Base-by-base conservation (phyloP, 2,888 invertebrate species). In the Caenorhabditis becei region DNA sequence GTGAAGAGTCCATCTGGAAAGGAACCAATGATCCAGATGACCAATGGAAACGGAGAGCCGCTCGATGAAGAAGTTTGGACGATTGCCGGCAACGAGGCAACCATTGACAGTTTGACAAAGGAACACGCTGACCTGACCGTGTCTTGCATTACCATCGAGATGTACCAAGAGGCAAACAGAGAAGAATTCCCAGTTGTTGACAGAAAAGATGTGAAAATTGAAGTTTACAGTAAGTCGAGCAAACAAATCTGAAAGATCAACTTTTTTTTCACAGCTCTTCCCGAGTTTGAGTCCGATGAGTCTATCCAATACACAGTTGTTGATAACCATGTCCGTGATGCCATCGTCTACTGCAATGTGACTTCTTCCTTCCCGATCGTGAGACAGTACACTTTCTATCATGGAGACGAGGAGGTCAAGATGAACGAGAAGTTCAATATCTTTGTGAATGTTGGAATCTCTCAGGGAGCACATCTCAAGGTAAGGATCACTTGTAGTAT, bases 201-300 rank as follows among this genome's bases (percentile, higher is more conserved):
- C 59, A 49, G 85, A 44, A 85, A 85, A 61, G 83, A 86, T 51
- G 84, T 87, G 16, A 71, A 79, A 37, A 83, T 88, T 44, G 87
- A 88, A 54, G 87, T 87, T 49, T 88, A 87, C 85, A 81, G 86
- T 87, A 65, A 74, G 84, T 62, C n/a, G n/a, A n/a, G n/a, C n/a
- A n/a, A n/a, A 24, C n/a, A 51, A 37, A 35, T 58, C n/a, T 20
- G 24, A 28, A 23, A n/a, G n/a, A n/a, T n/a, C n/a, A n/a, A n/a
- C n/a, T n/a, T n/a, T n/a, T n/a, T n/a, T n/a, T n/a, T n/a, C n/a
- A 32, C 54, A 86, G 86, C 80, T 23, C 65, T 75, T n/a, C 88
- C 88, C 0, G 88, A 88, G 49, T 88, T 88, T 49, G 84, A 77
- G 16, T 54, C 63, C 11, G 69, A 80, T 0, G 83, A 83, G 59